Base-by-base conservation (phyloP, 2,888 invertebrate species). In the Ptychoptera albimana region DNA sequence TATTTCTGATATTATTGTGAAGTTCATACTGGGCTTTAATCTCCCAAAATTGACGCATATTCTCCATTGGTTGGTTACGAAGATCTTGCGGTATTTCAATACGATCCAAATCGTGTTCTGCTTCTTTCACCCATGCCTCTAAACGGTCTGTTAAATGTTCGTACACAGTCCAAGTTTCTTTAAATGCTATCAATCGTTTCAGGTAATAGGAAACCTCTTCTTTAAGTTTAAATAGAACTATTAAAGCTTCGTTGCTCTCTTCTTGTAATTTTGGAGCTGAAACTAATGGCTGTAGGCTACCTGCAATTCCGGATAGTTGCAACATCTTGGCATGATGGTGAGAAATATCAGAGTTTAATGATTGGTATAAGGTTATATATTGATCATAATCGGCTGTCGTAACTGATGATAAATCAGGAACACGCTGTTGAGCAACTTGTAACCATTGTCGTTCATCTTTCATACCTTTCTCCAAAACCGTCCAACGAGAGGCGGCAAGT, bases 11-110 rank as follows among this genome's bases (percentile, higher is more conserved):
- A 50, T 78, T 79, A 52, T 83, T 85, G 59, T 87, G 75, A 16
- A 87, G 76, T 68, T 87, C 87, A 54, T 84, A 83, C 54, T 87
- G 85, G 1, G 87, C 88, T 61, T 86, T 87, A 39, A 88, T 63
- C 64, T 88, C 88, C 87, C 88, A 88, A 66, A 87, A 88, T 53
- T 83, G 77, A 52, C 84, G 74, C 63, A 86, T 77, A 54, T 83
- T 82, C 43, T 79, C 78, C 9, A 76, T 74, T 1, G 75, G 73
- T 43, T 74, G 74, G 12, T 74, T 61, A 16, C 68, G 71, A 31
- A 75, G 73, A 48, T 77, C 77, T 10, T 74, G 68, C 1, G 78
- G 76, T 46, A 73, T 67, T 45, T 73, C 69, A 34, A 87, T 74
- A 23, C 72, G 67, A 47, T 72, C 71, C 39, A 87, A 63, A 58